Base-by-base conservation (phyloP, 2,797 vertebrate genomes). In the Ceryle rudis region DNA sequence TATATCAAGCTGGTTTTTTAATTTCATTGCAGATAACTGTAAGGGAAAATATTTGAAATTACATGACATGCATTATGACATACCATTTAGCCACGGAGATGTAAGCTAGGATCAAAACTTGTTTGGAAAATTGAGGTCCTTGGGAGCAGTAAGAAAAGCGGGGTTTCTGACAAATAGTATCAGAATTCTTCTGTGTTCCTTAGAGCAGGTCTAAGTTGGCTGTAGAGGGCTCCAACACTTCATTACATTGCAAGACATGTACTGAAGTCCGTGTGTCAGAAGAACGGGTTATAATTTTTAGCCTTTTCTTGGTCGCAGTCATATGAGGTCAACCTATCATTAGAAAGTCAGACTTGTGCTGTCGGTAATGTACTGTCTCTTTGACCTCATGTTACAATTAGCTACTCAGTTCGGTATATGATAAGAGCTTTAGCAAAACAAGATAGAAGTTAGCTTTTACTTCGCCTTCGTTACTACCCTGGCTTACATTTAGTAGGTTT, bases 11-110 rank as follows among this genome's bases (percentile, higher is more conserved):
- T 72, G 22, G 0, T 51, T 82, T 86, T 62, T 79, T 64, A 71
- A 71, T 91, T 93, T 89, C 44, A 51, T 51, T 86, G 72, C 42
- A 83, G 61, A 66, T 81, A 91, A 92, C 47, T 77, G 10, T 79
- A 80, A 78, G 49, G 12, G 29, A 72, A 79, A 80, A 89, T 82
- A 87, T 52, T 81, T 93, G 66, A 84, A 96, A 64, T 8, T 82
- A 52, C 46, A 22, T 92, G 39, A 66, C 33, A 81, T 44, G 41
- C 35, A 49, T 80, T 90, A 72, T 73, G 55, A 61, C 28, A 33
- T 77, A 44, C 21, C 20, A 69, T 81, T 95, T 89, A 91, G 42
- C 54, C 37, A 44, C 3, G 10, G 58, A 91, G 58, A 58, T 89
- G 39, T 61, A 60, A 93, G 15, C 26, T 57, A 29, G 41, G 21